Evolutionary conservation across 2,888 invertebrate species (phyloP).

Genomic region (Synanthedon formicaeformis): DNA sequence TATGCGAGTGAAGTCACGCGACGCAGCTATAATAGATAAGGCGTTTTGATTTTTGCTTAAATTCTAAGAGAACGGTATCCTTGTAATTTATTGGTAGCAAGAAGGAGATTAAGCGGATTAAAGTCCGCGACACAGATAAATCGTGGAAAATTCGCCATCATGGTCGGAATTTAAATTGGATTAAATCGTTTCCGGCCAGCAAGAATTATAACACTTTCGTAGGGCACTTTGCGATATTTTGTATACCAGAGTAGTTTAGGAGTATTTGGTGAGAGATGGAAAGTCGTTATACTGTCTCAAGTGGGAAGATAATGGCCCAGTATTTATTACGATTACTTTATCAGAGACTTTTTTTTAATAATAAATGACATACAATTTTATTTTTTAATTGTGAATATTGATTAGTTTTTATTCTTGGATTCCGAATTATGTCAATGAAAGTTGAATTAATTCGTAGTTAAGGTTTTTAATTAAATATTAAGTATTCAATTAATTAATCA

Average conservation of each 20-base stretch:
- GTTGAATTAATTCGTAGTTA: too few species aligned
- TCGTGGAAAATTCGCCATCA: conserved; percentile 2
- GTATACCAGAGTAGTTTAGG: too few species aligned
- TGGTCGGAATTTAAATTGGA: conserved; percentile 16
- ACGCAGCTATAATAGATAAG: not conserved
- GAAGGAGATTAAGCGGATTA: conserved; percentile 5
- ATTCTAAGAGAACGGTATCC: not conserved
- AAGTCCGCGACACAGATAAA: conserved; percentile 12
- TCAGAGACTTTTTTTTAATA: too few species aligned
- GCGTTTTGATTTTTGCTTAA: not conserved
- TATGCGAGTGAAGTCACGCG: too few species aligned
- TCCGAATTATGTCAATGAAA: too few species aligned
- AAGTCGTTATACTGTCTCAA: not conserved
- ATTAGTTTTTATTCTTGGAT: too few species aligned
- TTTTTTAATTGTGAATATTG: too few species aligned
- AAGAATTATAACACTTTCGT: not conserved
- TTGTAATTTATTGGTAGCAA: not conserved
- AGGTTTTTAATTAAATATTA: too few species aligned
- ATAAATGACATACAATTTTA: too few species aligned
- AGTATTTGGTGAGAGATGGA: not conserved
- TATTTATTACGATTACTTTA: too few species aligned
- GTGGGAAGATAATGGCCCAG: too few species aligned
- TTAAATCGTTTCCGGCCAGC: conserved; percentile 11
- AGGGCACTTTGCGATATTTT: not conserved
- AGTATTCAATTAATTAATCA: too few species aligned